Conservation (phyloP, 2,888 invertebrate species). For the Macropis europaea region DNA sequence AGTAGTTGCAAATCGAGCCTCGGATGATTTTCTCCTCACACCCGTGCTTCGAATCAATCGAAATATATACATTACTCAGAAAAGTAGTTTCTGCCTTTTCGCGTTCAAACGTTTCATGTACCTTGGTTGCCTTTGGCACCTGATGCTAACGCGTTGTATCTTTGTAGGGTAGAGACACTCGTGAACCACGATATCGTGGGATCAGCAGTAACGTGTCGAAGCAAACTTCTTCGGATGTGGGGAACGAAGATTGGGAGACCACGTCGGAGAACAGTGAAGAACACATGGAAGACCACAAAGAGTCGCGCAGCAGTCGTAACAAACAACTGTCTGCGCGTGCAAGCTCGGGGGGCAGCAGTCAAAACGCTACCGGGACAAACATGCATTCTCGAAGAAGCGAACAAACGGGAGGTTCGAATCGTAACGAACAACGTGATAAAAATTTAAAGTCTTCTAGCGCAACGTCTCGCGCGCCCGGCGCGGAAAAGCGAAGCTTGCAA, state of each 20-base stretch:
- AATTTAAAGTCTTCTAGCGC: constrained; percentile 66
- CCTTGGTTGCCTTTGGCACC: too few species aligned
- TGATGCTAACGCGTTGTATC: not conserved
- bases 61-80: too few species aligned
- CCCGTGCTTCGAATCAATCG: not conserved
- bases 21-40: not conserved
- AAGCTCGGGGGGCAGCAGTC: constrained; percentile 34
- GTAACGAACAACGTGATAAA: constrained; percentile 73
- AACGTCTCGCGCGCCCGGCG: constrained; percentile 73
- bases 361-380: constrained; percentile 52
- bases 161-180: constrained; percentile 74
- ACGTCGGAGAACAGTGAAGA: constrained; percentile 91
- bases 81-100: too few species aligned
- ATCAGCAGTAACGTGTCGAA: constrained; percentile 68
- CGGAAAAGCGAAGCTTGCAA: constrained; percentile 73
- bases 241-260: constrained; percentile 89
- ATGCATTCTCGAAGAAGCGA: constrained; percentile 67
- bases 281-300: constrained; percentile 78
- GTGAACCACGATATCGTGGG: constrained; percentile 70
- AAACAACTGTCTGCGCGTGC: constrained; percentile 70
- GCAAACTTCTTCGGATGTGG: constrained; percentile 79
- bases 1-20: too few species aligned
- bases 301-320: constrained; percentile 70
- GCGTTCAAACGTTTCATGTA: not conserved
- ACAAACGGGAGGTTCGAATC: constrained; percentile 60